Conservation (phyloP, 2,888 invertebrate genomes). For the Drosophila putrida region DNA sequence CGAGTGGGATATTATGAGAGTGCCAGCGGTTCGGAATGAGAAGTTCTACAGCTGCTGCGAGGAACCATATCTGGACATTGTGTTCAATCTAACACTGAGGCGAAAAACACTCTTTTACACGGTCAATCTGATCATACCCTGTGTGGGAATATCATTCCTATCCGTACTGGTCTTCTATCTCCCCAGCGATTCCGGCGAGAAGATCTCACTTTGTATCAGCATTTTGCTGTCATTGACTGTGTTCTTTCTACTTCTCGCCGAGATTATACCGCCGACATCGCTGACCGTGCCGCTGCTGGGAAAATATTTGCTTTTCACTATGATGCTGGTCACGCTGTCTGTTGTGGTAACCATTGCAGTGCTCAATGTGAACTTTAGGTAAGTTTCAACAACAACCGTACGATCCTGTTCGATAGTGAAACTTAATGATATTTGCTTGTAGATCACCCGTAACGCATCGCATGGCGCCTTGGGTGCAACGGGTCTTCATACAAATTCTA, state of each 20-base stretch:
- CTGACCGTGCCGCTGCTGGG: constrained; percentile 96
- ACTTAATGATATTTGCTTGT: neutral
- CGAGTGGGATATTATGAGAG: constrained; percentile 99
- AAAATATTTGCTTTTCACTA: constrained; percentile 96
- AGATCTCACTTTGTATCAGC: constrained; percentile 97
- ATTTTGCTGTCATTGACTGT: constrained; percentile 96
- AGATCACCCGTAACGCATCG: constrained; percentile 96
- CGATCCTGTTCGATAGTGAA: neutral
- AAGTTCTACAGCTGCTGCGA: constrained; percentile 98
- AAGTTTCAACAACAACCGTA: constrained; percentile 23
- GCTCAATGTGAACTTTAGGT: constrained; percentile 95
- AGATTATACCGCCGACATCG: constrained; percentile 97
- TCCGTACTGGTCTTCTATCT: constrained; percentile 99
- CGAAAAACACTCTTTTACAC: constrained; percentile 99
- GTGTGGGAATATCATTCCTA: constrained; percentile 98
- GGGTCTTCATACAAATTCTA: constrained; percentile 93
- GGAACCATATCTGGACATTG: constrained; percentile 98
- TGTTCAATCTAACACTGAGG: constrained; percentile 97
- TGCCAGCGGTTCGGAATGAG: constrained; percentile 95
- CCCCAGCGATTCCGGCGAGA: constrained; percentile 98
- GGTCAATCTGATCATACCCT: constrained; percentile 98
- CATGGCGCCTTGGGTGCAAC: constrained; percentile 96
- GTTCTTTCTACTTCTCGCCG: constrained; percentile 96
- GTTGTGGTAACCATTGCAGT: constrained; percentile 97
- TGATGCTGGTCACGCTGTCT: constrained; percentile 96